Conservation (phyloP, 2,113 vertebrate genomes). For the Tragelaphus strepsiceros region DNA sequence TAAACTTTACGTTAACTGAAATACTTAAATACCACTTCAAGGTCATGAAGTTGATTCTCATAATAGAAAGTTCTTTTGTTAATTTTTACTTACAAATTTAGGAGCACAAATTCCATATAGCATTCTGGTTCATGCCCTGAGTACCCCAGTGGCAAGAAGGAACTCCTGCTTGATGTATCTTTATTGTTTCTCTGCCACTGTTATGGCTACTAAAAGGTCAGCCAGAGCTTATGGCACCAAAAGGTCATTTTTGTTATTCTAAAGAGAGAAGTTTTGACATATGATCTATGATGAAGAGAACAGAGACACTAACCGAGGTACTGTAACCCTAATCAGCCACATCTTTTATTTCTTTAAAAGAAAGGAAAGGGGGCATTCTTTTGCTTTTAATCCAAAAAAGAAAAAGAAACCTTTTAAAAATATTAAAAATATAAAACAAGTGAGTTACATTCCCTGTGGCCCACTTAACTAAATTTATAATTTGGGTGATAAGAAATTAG, state of each 20-base stretch:
- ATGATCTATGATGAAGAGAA: slow-evolving; percentile 72
- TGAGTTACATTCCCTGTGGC: not conserved
- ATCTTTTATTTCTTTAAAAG: slow-evolving; percentile 5
- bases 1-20: slow-evolving; percentile 65
- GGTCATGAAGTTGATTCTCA: slow-evolving; percentile 38
- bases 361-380: not conserved
- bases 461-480: not conserved
- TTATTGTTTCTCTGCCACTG: slow-evolving; percentile 83
- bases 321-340: slow-evolving; percentile 43
- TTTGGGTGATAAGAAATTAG: not conserved
- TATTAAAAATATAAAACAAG: not conserved
- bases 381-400: not conserved
- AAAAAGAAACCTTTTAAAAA: not conserved
- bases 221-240: slow-evolving; percentile 74
- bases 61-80: slow-evolving; percentile 24
- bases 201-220: slow-evolving; percentile 86
- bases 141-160: slow-evolving; percentile 38
- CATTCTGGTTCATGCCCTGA: slow-evolving; percentile 14
- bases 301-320: slow-evolving; percentile 38
- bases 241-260: slow-evolving; percentile 82
- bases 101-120: not conserved
- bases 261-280: slow-evolving; percentile 77
- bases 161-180: slow-evolving; percentile 61
- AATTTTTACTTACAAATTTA: slow-evolving; percentile 42
- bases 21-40: slow-evolving; percentile 56